Base-by-base conservation (phyloP, 1,140 invertebrate genomes). In the Melipona quadrifasciata region DNA sequence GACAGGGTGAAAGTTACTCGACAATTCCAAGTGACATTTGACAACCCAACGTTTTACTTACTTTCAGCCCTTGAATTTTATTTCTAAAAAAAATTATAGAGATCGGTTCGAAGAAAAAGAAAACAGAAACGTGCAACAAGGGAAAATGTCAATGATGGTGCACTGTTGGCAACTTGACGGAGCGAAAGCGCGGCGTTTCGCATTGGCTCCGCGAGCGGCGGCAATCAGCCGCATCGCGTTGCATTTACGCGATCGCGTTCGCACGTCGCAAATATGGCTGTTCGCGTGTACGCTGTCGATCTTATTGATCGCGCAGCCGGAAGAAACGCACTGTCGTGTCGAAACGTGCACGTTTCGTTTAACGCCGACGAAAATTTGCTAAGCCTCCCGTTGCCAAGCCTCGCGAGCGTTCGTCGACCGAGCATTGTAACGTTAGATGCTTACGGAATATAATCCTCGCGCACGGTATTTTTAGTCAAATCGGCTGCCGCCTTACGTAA, bases 391-490 rank as follows among this genome's bases (percentile, higher is more conserved):
- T 68, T 34, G 31, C 65, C 39, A 53, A 39, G 47, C 77, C 65
- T 68, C 65, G 65, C 64, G 21, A n/a, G 58, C 24, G 58, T 80
- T 72, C 72, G 55, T 17, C 24, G 79, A 80, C 34, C 67, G 67
- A n/a, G 27, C n/a, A n/a, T 47, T 58, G 78, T 80, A 72, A 80
- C 78, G n/a, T 58, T 80, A 80, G 79, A 80, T 80, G 78, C 78
- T 80, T 71, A 80, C 78, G 78, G 78, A 80, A 70, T 80, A 72
- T 80, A 80, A 80, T 80, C 79, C 79, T 67, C 70, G 16, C 34
- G 67, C 72, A 72, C 79, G 67, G 51, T 80, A 80, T 80, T 80
- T 80, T 80, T 80, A 80, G 68, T 58, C 57, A 80, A 80, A 80
- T 72, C 68, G 68, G 34, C 79, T 53, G 34, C 79, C 34, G 58